Evolutionary conservation across 1,140 invertebrate species (phyloP).

Genomic region (Drosophila pruinosa): DNA sequence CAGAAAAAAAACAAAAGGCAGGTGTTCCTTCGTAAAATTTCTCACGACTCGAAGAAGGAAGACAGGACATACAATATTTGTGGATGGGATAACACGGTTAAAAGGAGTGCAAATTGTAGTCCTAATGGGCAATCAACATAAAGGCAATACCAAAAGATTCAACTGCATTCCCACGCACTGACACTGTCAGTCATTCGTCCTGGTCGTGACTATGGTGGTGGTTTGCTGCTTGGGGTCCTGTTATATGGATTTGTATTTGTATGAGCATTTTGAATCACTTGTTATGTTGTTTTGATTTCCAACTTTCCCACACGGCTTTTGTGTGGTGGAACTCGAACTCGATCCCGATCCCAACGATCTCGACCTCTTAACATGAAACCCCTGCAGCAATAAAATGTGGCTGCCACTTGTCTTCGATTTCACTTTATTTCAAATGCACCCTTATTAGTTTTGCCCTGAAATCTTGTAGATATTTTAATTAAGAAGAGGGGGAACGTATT

Average conservation of each 20-base stretch:
- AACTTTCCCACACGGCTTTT: slow-evolving; percentile 72
- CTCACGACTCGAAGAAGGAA: slow-evolving; percentile 73
- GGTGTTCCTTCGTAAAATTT: slow-evolving; percentile 81
- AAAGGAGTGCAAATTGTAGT: slow-evolving; percentile 80
- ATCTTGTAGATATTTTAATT: slow-evolving; percentile 73
- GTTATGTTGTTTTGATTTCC: slow-evolving; percentile 68
- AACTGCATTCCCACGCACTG: slow-evolving; percentile 66
- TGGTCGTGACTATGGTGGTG: slow-evolving; percentile 19
- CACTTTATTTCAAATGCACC: slow-evolving; percentile 38
- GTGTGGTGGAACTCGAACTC: slow-evolving; percentile 13
- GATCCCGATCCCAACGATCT: slow-evolving; percentile 1
- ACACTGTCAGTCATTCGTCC: slow-evolving; percentile 74
- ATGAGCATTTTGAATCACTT: slow-evolving; percentile 71
- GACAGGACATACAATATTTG: slow-evolving; percentile 53
- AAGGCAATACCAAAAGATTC: slow-evolving; percentile 18
- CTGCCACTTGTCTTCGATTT: slow-evolving; percentile 72
- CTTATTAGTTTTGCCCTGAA: slow-evolving; percentile 34
- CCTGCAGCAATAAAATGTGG: slow-evolving; percentile 54
- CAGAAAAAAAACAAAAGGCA: slow-evolving; percentile 65
- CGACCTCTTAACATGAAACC: slow-evolving; percentile 2
- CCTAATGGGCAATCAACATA: slow-evolving; percentile 80
- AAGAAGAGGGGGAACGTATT: slow-evolving; percentile 36
- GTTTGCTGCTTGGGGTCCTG: slow-evolving; percentile 30
- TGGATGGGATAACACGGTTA: slow-evolving; percentile 31
- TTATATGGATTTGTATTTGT: slow-evolving; percentile 56